These are phyloP conservation scores for Pogonocherus hispidulus DNA, from an alignment of 2,888 invertebrate species.

Conservation along the genomic window DNA sequence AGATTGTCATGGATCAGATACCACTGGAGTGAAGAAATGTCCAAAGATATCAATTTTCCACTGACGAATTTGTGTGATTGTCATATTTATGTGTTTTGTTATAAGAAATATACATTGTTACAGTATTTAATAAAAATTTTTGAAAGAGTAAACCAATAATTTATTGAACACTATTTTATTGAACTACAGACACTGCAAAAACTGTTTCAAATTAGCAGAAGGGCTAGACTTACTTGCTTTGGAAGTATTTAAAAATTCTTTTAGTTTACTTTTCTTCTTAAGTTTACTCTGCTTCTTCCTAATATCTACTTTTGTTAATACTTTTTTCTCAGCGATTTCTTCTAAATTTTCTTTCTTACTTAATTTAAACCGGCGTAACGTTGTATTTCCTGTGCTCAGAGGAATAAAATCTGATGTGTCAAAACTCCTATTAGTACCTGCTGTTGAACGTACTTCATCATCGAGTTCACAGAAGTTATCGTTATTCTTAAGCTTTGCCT, in stretches of 20 bases:
- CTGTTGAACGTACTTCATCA: conserved; percentile 39
- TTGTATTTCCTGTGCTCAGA: conserved; percentile 5
- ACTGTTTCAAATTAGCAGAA: conserved; percentile 39
- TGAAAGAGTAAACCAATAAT: background rate
- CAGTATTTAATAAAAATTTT: conserved; percentile 30
- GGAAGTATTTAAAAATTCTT: conserved; percentile 40
- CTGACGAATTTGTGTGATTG: conserved; percentile 48
- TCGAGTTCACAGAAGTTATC: conserved; percentile 68
- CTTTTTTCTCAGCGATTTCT: background rate
- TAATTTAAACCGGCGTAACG: conserved; percentile 16
- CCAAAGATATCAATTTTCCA: conserved; percentile 40
- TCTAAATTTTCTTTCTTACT: conserved; percentile 36
- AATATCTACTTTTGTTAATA: conserved; percentile 20
- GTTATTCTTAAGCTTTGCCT: conserved; percentile 64
- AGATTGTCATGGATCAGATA: conserved; percentile 82
- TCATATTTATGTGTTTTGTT: conserved; percentile 49
- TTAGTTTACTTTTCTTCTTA: conserved; percentile 40
- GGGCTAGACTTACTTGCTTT: conserved; percentile 32
- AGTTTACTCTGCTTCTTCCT: conserved; percentile 35
- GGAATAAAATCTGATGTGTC: conserved; percentile 14
- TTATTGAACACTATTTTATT: conserved; percentile 33
- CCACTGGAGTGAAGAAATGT: conserved; percentile 74
- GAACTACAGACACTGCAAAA: conserved; percentile 37
- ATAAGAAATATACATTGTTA: conserved; percentile 41
- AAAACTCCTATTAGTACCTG: conserved; percentile 19